phyloP scores from a whole-genome alignment of 2,888 invertebrate species.

The Sinhomidia bicolor region DNA sequence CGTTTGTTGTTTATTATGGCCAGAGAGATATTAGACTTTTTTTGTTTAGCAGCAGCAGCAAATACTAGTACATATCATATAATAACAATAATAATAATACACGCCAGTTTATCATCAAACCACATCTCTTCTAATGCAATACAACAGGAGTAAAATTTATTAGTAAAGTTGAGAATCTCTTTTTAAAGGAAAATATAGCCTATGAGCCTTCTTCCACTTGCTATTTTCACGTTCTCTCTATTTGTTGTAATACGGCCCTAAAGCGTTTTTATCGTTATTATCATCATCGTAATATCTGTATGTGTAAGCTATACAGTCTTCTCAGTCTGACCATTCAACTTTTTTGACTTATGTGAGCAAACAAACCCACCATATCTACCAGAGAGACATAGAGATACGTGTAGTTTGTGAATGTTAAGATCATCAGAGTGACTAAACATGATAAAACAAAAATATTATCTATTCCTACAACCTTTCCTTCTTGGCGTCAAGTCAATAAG shows the following conservation, averaged over 20 bases:
- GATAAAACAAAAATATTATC: not conserved
- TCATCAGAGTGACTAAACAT: not conserved
- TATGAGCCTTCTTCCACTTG: not conserved
- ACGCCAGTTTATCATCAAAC: constrained; percentile 44
- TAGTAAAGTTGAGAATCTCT: constrained; percentile 21
- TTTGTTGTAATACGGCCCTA: constrained; percentile 39
- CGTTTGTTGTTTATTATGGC: constrained; percentile 50
- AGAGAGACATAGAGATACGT: no score
- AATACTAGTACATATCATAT: not conserved
- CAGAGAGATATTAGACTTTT: constrained; percentile 16
- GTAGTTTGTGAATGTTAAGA: not conserved
- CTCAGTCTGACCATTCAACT: constrained; percentile 40
- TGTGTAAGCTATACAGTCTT: not conserved
- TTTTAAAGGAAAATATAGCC: constrained; percentile 4
- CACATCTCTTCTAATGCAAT: constrained; percentile 21
- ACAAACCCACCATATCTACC: constrained; percentile 51
- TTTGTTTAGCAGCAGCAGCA: constrained; percentile 41
- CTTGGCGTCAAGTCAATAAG: constrained; percentile 64
- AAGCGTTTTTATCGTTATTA: constrained; percentile 41
- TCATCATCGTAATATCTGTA: not conserved
- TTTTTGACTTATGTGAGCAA: constrained; percentile 60
- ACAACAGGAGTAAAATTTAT: constrained; percentile 28
- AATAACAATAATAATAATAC: no score
- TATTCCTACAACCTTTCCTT: not conserved
- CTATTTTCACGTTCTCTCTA: not conserved